These are phyloP conservation scores for Teleogryllus occipitalis DNA, from an alignment of 1,140 invertebrate genomes.

Conservation along the genomic window DNA sequence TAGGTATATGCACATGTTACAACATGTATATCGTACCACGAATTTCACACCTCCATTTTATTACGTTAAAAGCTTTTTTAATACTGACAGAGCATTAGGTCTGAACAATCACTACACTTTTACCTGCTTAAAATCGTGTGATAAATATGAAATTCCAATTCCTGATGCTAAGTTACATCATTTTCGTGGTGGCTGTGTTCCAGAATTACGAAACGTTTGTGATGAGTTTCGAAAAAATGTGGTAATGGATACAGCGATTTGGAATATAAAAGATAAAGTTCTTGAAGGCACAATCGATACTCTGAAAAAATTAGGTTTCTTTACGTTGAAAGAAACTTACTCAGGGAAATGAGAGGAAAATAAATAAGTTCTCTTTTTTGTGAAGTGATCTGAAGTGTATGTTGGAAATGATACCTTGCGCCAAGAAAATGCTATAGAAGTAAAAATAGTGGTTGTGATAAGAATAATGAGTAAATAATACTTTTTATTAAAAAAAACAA, in stretches of 20 bases:
- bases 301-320: too few relatives aligned
- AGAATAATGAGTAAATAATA: too few relatives aligned
- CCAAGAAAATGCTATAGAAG: too few relatives aligned
- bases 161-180: conserved; percentile 44
- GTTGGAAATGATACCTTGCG: too few relatives aligned
- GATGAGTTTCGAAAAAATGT: conserved; percentile 36
- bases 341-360: too few relatives aligned
- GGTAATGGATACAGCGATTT: conserved; percentile 39
- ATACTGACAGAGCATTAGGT: conserved; percentile 36
- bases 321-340: too few relatives aligned
- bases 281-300: too few relatives aligned
- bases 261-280: conserved; percentile 24
- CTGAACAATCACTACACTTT: conserved; percentile 44
- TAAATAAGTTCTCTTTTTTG: too few relatives aligned
- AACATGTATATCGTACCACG: conserved; percentile 37
- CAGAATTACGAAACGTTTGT: conserved; percentile 26
- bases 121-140: conserved; percentile 35
- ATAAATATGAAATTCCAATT: conserved; percentile 35
- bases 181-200: conserved; percentile 41
- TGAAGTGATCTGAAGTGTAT: too few relatives aligned
- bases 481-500: too few relatives aligned
- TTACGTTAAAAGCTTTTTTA: conserved; percentile 43
- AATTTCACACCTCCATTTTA: conserved; percentile 39
- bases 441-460: too few relatives aligned
- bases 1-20: conserved; percentile 39